phyloP scores from a whole-genome alignment of 2,888 invertebrate genomes.

The Leucophenga maculata region DNA sequence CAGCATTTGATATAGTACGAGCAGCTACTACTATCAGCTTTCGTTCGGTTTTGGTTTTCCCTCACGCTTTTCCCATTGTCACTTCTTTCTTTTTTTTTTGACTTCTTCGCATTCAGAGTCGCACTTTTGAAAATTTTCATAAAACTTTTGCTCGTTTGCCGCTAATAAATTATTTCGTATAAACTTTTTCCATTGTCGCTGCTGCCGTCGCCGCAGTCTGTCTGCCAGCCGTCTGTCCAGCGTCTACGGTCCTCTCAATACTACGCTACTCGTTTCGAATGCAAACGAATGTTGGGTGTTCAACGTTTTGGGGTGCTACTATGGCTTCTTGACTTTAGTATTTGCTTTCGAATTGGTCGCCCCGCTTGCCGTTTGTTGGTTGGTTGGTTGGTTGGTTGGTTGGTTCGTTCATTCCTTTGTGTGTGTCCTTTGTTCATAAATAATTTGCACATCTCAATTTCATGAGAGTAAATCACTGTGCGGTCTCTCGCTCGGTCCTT shows the following conservation, averaged over 20 bases:
- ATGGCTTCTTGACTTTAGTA: conserved; percentile 10
- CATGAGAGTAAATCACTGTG: conserved; percentile 62
- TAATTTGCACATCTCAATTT: conserved; percentile 62
- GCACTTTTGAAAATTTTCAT: conserved; percentile 49
- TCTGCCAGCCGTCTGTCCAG: conserved; percentile 41
- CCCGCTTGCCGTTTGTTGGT: conserved; percentile 12
- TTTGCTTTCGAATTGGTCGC: too few relatives aligned
- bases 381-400: conserved; percentile 18
- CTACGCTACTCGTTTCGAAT: too few relatives aligned
- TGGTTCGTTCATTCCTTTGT: conserved; percentile 39
- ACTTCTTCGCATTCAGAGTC: neutral
- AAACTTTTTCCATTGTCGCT: conserved; percentile 44
- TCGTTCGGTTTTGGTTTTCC: conserved; percentile 5
- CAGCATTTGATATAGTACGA: conserved; percentile 18
- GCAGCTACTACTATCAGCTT: conserved; percentile 9
- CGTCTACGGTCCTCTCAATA: conserved; percentile 3
- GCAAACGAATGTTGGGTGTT: too few relatives aligned
- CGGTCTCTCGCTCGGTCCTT: conserved; percentile 50
- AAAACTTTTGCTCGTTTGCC: conserved; percentile 61
- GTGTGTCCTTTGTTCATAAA: conserved; percentile 61
- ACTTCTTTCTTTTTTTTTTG: too few relatives aligned
- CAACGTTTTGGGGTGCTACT: neutral
- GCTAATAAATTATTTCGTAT: conserved; percentile 59
- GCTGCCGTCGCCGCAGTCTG: conserved; percentile 26
- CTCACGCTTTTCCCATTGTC: neutral